Conservation (phyloP, 2,888 invertebrate species). For the Drosophila trichaetosa region DNA sequence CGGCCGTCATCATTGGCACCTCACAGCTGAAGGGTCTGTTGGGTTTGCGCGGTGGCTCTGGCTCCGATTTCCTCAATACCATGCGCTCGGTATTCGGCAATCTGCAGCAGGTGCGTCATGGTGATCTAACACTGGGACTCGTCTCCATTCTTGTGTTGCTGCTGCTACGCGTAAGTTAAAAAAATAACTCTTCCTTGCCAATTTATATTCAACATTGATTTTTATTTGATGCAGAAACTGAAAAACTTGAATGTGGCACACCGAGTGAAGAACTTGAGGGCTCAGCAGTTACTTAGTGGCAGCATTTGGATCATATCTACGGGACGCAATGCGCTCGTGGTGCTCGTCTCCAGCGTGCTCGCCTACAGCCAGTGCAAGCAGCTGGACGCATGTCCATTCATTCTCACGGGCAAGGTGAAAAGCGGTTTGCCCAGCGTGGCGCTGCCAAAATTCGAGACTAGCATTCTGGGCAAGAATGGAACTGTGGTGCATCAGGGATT, state of each 20-base stretch:
- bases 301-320: conserved; percentile 92
- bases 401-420: conserved; percentile 90
- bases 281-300: conserved; percentile 85
- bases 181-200: neutral
- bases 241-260: conserved; percentile 69
- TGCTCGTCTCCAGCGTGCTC: conserved; percentile 87
- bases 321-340: conserved; percentile 93
- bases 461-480: conserved; percentile 76
- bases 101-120: conserved; percentile 88
- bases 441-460: conserved; percentile 90
- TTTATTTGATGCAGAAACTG: conserved; percentile 60
- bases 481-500: conserved; percentile 77
- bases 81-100: conserved; percentile 89
- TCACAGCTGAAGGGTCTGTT: conserved; percentile 92
- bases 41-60: conserved; percentile 90
- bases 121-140: conserved; percentile 90
- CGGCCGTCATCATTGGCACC: conserved; percentile 94
- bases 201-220: neutral
- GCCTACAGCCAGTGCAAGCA: conserved; percentile 87
- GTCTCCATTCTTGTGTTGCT: conserved; percentile 90
- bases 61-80: conserved; percentile 90
- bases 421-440: conserved; percentile 89
- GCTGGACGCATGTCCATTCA: conserved; percentile 86
- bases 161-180: conserved; percentile 89
- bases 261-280: conserved; percentile 76